These are phyloP conservation scores for Camponotus floridanus DNA, from an alignment of 1,140 invertebrate species.

Conservation along the genomic window DNA sequence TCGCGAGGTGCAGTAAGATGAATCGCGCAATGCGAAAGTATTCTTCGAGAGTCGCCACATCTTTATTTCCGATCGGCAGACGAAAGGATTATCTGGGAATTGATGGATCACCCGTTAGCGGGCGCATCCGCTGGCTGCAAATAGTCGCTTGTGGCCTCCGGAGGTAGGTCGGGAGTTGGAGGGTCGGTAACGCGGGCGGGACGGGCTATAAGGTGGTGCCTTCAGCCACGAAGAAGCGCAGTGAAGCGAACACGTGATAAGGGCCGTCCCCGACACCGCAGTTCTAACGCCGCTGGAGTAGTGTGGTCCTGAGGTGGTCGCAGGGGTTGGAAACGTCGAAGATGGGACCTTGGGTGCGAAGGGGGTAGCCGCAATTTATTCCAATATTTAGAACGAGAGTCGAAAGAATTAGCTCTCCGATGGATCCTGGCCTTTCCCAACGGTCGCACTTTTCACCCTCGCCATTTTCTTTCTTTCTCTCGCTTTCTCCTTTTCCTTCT, in stretches of 20 bases:
- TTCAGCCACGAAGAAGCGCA: constrained; percentile 80
- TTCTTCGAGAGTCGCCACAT: constrained; percentile 53
- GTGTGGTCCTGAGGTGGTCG: not conserved
- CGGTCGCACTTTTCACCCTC: constrained; percentile 10
- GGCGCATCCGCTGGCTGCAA: constrained; percentile 67
- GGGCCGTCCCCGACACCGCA: constrained; percentile 76
- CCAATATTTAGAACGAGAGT: constrained; percentile 82
- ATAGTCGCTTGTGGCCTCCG: constrained; percentile 64
- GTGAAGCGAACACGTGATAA: constrained; percentile 84
- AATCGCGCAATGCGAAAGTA: not conserved
- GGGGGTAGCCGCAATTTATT: constrained; percentile 82
- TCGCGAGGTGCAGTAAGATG: constrained; percentile 10
- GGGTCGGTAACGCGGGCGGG: constrained; percentile 56
- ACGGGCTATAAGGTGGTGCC: constrained; percentile 73
- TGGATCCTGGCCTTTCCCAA: constrained; percentile 20
- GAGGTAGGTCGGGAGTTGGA: constrained; percentile 12
- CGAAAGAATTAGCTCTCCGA: constrained; percentile 78
- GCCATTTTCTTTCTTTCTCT: not conserved
- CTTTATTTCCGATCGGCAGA: constrained; percentile 68
- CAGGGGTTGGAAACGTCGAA: constrained; percentile 26
- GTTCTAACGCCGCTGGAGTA: constrained; percentile 16
- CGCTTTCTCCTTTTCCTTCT: not conserved
- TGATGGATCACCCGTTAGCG: constrained; percentile 77
- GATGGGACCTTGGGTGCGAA: constrained; percentile 66
- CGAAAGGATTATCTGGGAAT: constrained; percentile 70